A percentile compares a stretch with the other conserved stretches of the same genome.
Evolutionary conservation across 2,888 invertebrate species (phyloP).

Genomic region (Aspidapion aeneum): DNA sequence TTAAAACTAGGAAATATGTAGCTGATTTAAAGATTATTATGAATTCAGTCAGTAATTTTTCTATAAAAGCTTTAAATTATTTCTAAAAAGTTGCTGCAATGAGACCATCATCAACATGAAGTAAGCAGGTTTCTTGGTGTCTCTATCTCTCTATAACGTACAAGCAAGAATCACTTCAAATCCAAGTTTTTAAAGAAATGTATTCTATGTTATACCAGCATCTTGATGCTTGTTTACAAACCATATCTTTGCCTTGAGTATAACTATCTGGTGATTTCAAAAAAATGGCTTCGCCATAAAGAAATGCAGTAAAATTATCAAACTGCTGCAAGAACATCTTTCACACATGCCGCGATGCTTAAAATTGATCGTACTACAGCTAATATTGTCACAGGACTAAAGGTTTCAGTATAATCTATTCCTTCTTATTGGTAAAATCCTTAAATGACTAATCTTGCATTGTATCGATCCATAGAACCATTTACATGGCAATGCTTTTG

Average conservation of each 20-base stretch:
- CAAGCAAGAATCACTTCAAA: conserved; percentile 1
- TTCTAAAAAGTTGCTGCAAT: background rate
- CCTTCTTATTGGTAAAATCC: too few relatives aligned
- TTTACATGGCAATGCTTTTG: too few relatives aligned
- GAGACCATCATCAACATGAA: background rate
- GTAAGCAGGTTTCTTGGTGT: background rate
- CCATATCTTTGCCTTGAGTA: conserved; percentile 2
- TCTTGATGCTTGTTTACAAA: conserved; percentile 10
- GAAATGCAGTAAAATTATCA: conserved; percentile 5
- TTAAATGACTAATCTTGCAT: too few relatives aligned
- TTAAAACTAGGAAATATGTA: background rate
- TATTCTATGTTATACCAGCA: conserved; percentile 4
- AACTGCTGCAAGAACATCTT: too few relatives aligned
- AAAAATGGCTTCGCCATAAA: conserved; percentile 12
- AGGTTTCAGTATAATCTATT: too few relatives aligned
- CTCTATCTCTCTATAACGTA: background rate
- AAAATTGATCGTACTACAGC: too few relatives aligned
- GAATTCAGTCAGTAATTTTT: background rate
- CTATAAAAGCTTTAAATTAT: background rate
- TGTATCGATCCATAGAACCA: too few relatives aligned
- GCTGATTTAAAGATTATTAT: background rate
- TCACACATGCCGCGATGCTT: too few relatives aligned
- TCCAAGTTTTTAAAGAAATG: background rate
- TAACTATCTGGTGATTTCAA: conserved; percentile 13
- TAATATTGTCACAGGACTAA: too few relatives aligned